Evolutionary conservation across 2,113 vertebrate genomes (phyloP).

Genomic region (Mugil cephalus): DNA sequence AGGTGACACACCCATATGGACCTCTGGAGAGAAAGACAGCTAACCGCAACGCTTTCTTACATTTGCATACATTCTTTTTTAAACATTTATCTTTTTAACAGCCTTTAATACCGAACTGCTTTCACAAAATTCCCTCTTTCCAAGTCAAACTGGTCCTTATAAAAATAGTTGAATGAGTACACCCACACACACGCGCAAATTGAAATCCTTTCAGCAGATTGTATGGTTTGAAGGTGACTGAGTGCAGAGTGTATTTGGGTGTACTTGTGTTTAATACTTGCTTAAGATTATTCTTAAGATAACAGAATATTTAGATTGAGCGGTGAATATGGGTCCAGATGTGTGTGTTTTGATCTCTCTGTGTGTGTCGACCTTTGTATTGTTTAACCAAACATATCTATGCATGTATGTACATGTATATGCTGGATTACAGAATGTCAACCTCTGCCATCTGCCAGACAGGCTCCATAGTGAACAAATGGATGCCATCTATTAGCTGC

Average conservation of each 20-base stretch:
- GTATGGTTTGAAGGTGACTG: not conserved
- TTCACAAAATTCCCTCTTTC: too few relatives aligned
- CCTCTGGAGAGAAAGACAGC: slow-evolving; percentile 19
- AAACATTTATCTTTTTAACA: too few relatives aligned
- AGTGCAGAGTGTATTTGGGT: not conserved
- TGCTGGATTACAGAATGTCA: slow-evolving; percentile 9
- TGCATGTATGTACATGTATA: slow-evolving; percentile 23
- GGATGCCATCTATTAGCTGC: slow-evolving; percentile 36
- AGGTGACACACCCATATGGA: slow-evolving; percentile 40
- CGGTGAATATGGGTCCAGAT: slow-evolving; percentile 4
- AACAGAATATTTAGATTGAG: not conserved
- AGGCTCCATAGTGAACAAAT: slow-evolving; percentile 46
- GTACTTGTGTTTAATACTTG: not conserved
- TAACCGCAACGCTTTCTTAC: too few relatives aligned
- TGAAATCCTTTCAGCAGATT: not conserved
- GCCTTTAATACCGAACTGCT: too few relatives aligned
- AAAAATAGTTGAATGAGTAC: too few relatives aligned
- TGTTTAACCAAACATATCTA: slow-evolving; percentile 3
- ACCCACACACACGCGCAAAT: slow-evolving; percentile 23
- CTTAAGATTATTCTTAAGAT: not conserved
- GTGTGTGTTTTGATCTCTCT: slow-evolving; percentile 4
- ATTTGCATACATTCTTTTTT: too few relatives aligned
- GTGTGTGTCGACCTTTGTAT: not conserved
- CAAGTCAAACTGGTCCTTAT: too few relatives aligned
- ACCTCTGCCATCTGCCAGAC: slow-evolving; percentile 3